A percentile compares a stretch with the other conserved stretches of the same genome.
Conservation (phyloP, 2,113 vertebrate genomes). For the Aldabrachelys gigantea region DNA sequence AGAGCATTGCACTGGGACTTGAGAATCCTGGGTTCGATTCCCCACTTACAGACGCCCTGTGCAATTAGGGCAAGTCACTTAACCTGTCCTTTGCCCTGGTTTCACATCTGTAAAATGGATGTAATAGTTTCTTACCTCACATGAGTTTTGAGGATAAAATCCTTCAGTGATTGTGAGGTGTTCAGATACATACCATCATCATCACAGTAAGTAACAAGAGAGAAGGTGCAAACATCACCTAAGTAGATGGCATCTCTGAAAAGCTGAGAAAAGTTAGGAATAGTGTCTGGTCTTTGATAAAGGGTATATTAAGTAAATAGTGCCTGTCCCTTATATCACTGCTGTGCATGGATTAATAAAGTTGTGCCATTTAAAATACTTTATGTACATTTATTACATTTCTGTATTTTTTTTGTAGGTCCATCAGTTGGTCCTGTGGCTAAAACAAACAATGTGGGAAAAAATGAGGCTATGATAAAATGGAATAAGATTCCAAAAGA, state of each 20-base stretch:
- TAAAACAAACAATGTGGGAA: slow-evolving; percentile 34
- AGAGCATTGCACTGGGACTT: not conserved
- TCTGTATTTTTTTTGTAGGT: slow-evolving; percentile 52
- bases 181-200: not conserved
- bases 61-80: not conserved
- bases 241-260: not conserved
- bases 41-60: not conserved
- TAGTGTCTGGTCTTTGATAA: not conserved
- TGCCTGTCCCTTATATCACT: not conserved
- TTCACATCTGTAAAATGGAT: fast-evolving
- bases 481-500: slow-evolving; percentile 78
- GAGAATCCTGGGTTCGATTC: not conserved
- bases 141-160: not conserved
- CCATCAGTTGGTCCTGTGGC: slow-evolving; percentile 70
- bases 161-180: not conserved
- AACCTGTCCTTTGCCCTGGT: not conserved
- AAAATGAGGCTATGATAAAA: slow-evolving; percentile 70
- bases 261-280: not conserved
- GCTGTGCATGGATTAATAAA: not conserved
- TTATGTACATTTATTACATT: not conserved
- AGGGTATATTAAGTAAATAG: not conserved
- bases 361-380: not conserved
- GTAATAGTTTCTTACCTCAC: not conserved
- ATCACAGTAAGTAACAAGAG: fast-evolving
- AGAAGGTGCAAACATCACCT: not conserved